These are phyloP conservation scores for Acropora yongei DNA, from an alignment of 64 coral and sea anemone species.

Conservation along the genomic window DNA sequence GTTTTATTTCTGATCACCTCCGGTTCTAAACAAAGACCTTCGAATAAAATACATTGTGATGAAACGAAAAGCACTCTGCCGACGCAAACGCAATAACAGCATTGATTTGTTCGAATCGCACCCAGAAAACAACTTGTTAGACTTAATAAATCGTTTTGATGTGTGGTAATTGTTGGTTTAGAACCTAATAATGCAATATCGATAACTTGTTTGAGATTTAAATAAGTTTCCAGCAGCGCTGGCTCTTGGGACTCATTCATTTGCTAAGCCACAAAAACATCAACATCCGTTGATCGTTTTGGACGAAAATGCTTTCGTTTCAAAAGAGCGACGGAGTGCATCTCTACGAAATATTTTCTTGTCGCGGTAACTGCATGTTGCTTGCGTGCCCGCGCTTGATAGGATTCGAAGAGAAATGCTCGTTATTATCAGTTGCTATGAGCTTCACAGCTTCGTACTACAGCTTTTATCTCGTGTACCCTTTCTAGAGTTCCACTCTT, in stretches of 20 bases:
- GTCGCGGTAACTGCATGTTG: too few species aligned
- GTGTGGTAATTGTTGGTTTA: slow-evolving; percentile 32
- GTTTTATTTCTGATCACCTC: background rate
- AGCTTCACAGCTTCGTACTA: background rate
- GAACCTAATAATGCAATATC: slow-evolving; percentile 26
- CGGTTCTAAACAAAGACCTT: background rate
- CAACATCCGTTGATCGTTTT: background rate
- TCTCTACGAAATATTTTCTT: background rate
- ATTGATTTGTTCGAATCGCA: too few species aligned
- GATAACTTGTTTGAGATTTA: background rate
- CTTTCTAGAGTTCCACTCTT: too few species aligned
- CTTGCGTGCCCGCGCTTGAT: background rate
- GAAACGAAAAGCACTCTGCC: background rate
- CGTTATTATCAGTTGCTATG: background rate
- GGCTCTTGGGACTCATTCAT: background rate
- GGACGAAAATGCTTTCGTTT: background rate
- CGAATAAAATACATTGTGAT: background rate
- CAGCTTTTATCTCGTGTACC: background rate
- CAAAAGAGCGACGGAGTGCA: background rate
- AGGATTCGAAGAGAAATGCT: background rate
- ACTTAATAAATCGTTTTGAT: slow-evolving; percentile 7
- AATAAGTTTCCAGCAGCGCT: slow-evolving; percentile 26
- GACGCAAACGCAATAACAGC: background rate
- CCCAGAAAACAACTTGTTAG: background rate
- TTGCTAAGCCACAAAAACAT: background rate